phyloP scores from a whole-genome alignment of 53 echinoderm and acorn worm species.

The Echinarachnius parma region DNA sequence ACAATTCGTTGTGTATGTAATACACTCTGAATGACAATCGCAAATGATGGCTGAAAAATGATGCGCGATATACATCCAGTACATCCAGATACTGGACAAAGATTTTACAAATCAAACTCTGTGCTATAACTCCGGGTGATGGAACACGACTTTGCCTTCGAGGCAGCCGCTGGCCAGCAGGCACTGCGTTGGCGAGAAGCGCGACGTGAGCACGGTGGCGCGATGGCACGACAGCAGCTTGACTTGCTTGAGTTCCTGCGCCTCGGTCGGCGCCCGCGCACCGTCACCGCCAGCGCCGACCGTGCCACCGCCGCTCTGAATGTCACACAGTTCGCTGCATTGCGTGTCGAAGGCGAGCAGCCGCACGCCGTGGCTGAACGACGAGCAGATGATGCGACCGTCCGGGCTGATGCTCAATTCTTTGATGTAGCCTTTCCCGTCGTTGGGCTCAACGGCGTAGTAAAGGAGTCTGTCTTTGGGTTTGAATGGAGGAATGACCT shows the following conservation, averaged over 20 bases:
- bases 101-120: too few relatives aligned
- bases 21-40: too few relatives aligned
- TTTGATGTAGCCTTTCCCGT: slow-evolving; percentile 89
- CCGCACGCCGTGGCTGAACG: slow-evolving; percentile 72
- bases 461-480: slow-evolving; percentile 57
- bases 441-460: slow-evolving; percentile 70
- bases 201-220: slow-evolving; percentile 85
- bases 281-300: background rate
- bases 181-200: slow-evolving; percentile 88
- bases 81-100: too few relatives aligned
- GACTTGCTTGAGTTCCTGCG: slow-evolving; percentile 63
- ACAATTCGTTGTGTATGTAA: too few relatives aligned
- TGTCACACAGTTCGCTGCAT: slow-evolving; percentile 80
- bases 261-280: slow-evolving; percentile 11
- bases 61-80: too few relatives aligned
- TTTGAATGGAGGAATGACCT: slow-evolving; percentile 27
- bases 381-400: slow-evolving; percentile 81
- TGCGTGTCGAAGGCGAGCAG: slow-evolving; percentile 63
- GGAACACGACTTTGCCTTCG: slow-evolving; percentile 82
- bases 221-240: slow-evolving; percentile 72
- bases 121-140: slow-evolving; percentile 68
- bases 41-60: too few relatives aligned
- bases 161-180: slow-evolving; percentile 83
- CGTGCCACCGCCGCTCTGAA: slow-evolving; percentile 24
- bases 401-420: slow-evolving; percentile 94